Conservation (phyloP, 2,113 vertebrate genomes). For the Microcebus tavaratra region DNA sequence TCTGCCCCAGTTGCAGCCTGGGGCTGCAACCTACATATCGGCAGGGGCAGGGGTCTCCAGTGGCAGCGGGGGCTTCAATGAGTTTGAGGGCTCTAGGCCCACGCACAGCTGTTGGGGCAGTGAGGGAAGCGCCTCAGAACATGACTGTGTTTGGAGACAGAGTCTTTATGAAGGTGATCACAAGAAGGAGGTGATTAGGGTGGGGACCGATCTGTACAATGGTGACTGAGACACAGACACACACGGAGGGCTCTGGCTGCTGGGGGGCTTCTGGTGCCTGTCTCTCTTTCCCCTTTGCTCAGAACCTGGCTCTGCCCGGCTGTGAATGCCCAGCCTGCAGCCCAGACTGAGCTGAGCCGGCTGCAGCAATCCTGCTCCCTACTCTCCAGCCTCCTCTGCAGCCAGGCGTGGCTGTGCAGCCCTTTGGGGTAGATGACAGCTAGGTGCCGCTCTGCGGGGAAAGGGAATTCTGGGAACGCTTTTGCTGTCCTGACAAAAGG, state of each 20-base stretch:
- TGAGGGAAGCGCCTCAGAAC: background rate
- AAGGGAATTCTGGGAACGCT: background rate
- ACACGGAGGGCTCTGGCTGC: fast-evolving
- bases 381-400: background rate
- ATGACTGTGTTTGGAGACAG: too few relatives aligned
- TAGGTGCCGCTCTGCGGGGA: background rate
- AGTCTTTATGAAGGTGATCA: too few relatives aligned
- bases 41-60: too few relatives aligned
- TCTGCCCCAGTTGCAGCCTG: background rate
- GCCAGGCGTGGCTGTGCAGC: background rate
- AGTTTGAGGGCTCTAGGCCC: background rate
- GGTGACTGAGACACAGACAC: too few relatives aligned
- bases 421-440: background rate
- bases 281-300: background rate
- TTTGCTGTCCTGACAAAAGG: background rate
- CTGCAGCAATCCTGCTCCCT: background rate
- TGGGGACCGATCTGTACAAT: too few relatives aligned
- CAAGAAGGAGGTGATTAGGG: too few relatives aligned
- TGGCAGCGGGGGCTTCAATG: fast-evolving
- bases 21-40: too few relatives aligned
- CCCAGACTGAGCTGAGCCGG: too few relatives aligned
- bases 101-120: fast-evolving
- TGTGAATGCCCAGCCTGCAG: background rate
- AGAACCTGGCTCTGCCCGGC: background rate
- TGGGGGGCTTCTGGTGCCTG: fast-evolving